phyloP scores from a whole-genome alignment of 1,140 invertebrate species.

The Bilobella aurantiaca region DNA sequence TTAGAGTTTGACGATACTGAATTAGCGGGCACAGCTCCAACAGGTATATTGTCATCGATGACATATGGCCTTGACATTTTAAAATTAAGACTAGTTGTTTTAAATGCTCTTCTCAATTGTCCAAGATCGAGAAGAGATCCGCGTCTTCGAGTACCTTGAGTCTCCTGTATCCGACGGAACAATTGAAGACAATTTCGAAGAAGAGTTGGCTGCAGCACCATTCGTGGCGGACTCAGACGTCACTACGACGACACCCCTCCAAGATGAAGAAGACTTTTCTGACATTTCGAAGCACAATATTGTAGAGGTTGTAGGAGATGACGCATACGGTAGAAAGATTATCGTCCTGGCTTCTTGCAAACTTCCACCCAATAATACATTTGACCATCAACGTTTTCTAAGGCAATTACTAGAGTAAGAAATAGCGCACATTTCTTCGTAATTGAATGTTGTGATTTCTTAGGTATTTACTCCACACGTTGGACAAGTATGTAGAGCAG shows the following conservation, averaged over 20 bases:
- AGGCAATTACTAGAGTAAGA: slow-evolving; percentile 48
- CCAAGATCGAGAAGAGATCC: slow-evolving; percentile 48
- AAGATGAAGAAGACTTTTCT: slow-evolving; percentile 52
- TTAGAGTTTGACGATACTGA: slow-evolving; percentile 93
- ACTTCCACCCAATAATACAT: slow-evolving; percentile 71
- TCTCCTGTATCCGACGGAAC: slow-evolving; percentile 74
- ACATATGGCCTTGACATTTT: too few relatives aligned
- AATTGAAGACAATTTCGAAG: slow-evolving; percentile 87
- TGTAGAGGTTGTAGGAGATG: slow-evolving; percentile 84
- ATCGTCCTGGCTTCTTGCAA: slow-evolving; percentile 90
- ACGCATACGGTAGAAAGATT: slow-evolving; percentile 78
- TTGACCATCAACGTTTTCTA: slow-evolving; percentile 71
- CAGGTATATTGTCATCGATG: slow-evolving; percentile 39
- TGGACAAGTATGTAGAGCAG: slow-evolving; percentile 96
- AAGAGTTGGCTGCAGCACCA: slow-evolving; percentile 62
- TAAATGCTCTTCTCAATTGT: slow-evolving; percentile 8
- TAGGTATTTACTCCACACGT: slow-evolving; percentile 86
- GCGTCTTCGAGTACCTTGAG: slow-evolving; percentile 51
- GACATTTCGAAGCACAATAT: slow-evolving; percentile 73
- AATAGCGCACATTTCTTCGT: too few relatives aligned
- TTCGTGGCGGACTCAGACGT: slow-evolving; percentile 42
- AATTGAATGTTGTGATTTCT: too few relatives aligned
- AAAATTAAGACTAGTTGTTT: too few relatives aligned
- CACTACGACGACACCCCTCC: slow-evolving; percentile 39
- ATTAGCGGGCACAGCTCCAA: slow-evolving; percentile 51